These are phyloP conservation scores for Synanthedon myopaeformis DNA, from an alignment of 2,888 invertebrate species.

Conservation along the genomic window DNA sequence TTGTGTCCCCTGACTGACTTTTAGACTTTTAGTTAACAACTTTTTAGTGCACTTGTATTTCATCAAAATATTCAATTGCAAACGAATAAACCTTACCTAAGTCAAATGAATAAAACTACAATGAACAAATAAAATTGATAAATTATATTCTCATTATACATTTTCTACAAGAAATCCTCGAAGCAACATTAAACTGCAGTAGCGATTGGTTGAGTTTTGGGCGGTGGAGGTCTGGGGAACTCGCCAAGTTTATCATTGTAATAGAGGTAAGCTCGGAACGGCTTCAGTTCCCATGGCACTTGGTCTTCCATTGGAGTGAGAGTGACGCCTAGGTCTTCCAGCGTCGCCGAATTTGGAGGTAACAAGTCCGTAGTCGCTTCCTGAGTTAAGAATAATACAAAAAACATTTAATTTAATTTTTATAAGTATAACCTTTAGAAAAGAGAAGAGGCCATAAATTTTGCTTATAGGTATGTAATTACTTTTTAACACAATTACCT, in stretches of 20 bases:
- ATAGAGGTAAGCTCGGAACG: slow-evolving; percentile 75
- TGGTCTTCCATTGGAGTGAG: slow-evolving; percentile 83
- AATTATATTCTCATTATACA: neutral
- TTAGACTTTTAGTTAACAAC: too few species aligned
- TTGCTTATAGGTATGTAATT: neutral
- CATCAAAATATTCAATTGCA: too few species aligned
- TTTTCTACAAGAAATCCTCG: neutral
- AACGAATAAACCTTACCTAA: too few species aligned
- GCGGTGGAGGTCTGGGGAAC: slow-evolving; percentile 77
- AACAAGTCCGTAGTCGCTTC: slow-evolving; percentile 83
- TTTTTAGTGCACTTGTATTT: too few species aligned
- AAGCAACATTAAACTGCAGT: neutral
- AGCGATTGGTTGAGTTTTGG: slow-evolving; percentile 29
- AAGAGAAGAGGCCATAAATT: neutral
- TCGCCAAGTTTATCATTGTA: slow-evolving; percentile 83
- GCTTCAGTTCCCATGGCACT: slow-evolving; percentile 85
- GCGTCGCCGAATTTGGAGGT: slow-evolving; percentile 74
- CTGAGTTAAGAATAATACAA: too few species aligned
- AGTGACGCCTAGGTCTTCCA: slow-evolving; percentile 89
- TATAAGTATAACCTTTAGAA: too few species aligned
- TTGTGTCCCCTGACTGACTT: too few species aligned
- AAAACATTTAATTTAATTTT: too few species aligned
- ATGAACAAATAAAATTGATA: neutral
- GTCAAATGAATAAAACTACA: neutral
- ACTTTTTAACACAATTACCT: slow-evolving; percentile 55